Evolutionary conservation across 2,888 invertebrate genomes (phyloP), one percentile per base, ranked within the genome.

Genomic region (Gryllus longicercus): DNA sequence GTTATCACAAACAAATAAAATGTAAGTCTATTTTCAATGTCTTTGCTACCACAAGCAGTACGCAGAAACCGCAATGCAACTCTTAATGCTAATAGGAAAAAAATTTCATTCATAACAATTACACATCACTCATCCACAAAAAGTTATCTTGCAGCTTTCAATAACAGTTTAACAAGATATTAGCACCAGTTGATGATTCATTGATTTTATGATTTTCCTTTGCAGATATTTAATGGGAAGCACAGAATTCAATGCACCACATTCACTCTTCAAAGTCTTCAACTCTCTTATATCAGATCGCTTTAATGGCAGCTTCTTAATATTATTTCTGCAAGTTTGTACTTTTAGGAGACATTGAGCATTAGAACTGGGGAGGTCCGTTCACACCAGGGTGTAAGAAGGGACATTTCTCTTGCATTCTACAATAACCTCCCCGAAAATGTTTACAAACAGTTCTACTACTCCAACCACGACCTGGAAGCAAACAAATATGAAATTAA

Each of bases 381-480:
- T 91, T 91, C 25, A 90, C 89, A 82, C 91, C 92, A 4, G 94
- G 94, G 89, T 96, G 96, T 83, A 95, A 88, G 87, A 94, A 96
- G 79, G 92, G 91, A 87, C 96, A 97, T 84, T 92, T 92, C 84
- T 94, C 94, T 80, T 94, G 95, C 85, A 94, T 92, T 79, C 94
- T 89, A 88, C 96, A 96, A 82, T 92, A 94, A 1, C 96, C 96
- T 84, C 91, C 92, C 84, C 93, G 92, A 85, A 94, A 94, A 86
- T 94, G 93, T 86, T 94, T 92, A 86, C 96, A 96, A 18, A 92
- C 86, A 74, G 89, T 88, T 81, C 87, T 86, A 25, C 88, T 87
- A 63, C 25, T 76, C 76, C 79, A 76, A 74, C 63, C 63, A 18
- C 63, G 63, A 11, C 63, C 63, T 63, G n/a, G n/a, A 63, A 63